Evolutionary conservation across 2,113 vertebrate species (phyloP).

Genomic region (Aleadryas rufinucha): DNA sequence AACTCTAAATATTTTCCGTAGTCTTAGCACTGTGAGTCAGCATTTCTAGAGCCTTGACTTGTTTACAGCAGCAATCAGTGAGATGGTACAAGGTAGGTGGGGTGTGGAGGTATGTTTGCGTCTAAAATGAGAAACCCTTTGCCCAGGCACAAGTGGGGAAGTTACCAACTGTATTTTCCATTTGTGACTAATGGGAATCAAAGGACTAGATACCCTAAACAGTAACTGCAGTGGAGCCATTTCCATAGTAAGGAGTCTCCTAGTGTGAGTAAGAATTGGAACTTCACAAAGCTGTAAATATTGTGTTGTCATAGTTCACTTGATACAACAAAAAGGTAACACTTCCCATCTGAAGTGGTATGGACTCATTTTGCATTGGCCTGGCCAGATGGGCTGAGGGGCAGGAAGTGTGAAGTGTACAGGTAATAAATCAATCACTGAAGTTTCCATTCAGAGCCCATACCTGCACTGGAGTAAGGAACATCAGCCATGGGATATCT

Average conservation of each 20-base stretch:
- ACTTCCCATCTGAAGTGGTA: neutral
- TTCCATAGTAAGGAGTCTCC: neutral
- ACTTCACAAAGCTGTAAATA: neutral
- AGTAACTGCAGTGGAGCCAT: neutral
- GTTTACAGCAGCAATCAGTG: constrained; percentile 11
- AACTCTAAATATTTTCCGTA: neutral
- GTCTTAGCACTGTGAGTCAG: constrained; percentile 35
- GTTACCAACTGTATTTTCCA: neutral
- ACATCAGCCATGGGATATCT: neutral
- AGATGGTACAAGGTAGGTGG: neutral
- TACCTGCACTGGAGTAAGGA: neutral
- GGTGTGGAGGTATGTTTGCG: neutral
- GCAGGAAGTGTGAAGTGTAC: neutral
- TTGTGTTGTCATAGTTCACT: neutral
- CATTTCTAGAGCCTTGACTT: constrained; percentile 17
- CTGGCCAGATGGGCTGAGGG: neutral
- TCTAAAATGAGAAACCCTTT: constrained; percentile 17
- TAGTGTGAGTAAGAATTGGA: neutral
- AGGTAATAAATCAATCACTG: neutral
- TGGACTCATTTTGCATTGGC: neutral
- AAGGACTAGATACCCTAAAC: neutral
- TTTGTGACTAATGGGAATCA: neutral
- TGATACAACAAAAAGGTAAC: neutral
- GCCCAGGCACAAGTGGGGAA: neutral
- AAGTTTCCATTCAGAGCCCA: neutral